Percentiles rank a stretch among this genome's conserved stretches.
phyloP scores from a whole-genome alignment of 2,113 vertebrate genomes.

The Ornithorhynchus anatinus region DNA sequence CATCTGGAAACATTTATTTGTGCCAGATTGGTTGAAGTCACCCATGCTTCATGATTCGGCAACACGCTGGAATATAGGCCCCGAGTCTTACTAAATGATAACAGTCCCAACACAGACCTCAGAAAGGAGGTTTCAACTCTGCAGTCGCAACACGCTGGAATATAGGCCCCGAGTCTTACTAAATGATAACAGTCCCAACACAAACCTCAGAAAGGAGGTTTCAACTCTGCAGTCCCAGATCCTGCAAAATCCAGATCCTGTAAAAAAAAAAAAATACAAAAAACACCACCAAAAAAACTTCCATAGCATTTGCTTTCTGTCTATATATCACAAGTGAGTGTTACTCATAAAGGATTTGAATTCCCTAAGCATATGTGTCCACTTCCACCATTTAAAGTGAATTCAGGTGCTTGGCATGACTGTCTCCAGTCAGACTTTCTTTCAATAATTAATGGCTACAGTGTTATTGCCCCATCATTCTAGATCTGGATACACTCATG shows the following conservation, averaged over 20 bases:
- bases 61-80: not conserved
- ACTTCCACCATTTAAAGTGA: slow-evolving; percentile 57
- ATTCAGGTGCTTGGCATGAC: slow-evolving; percentile 68
- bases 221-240: not conserved
- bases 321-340: slow-evolving; percentile 53
- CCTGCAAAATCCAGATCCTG: not conserved
- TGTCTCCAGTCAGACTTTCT: slow-evolving; percentile 48
- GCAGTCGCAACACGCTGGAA: not conserved
- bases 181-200: not conserved
- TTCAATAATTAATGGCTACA: slow-evolving; percentile 48
- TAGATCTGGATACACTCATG: slow-evolving; percentile 43
- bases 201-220: not conserved
- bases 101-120: not conserved
- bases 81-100: not conserved
- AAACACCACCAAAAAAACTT: not conserved
- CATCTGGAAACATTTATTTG: not conserved
- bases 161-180: not conserved
- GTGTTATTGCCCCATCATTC: slow-evolving; percentile 18
- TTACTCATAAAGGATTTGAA: slow-evolving; percentile 61
- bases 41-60: not conserved
- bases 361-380: slow-evolving; percentile 49
- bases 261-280: not conserved
- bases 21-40: slow-evolving; percentile 10
- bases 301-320: slow-evolving; percentile 21
- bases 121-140: not conserved